Evolutionary conservation across 2,888 invertebrate species (phyloP).

Genomic region (Parnassius glacialis): DNA sequence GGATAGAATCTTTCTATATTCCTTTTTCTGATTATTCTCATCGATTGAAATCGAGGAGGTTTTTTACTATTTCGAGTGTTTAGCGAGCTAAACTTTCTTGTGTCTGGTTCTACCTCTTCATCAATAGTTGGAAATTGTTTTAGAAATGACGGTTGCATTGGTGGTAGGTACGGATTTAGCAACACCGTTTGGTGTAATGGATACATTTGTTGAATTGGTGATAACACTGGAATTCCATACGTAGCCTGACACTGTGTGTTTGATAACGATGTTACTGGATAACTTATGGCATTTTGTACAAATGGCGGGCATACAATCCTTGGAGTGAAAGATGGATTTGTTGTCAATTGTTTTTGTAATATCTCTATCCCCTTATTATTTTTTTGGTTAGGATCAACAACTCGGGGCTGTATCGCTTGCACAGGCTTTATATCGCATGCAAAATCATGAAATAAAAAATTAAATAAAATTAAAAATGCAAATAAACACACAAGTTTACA

Average conservation of each 20-base stretch:
- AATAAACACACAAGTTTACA: conserved; percentile 16
- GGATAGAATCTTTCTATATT: conserved; percentile 77
- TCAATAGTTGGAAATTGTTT: conserved; percentile 70
- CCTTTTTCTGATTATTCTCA: conserved; percentile 69
- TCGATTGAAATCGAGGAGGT: conserved; percentile 71
- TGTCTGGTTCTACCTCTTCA: conserved; percentile 59
- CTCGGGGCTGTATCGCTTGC: conserved; percentile 77
- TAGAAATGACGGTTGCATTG: conserved; percentile 65
- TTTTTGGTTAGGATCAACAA: conserved; percentile 68
- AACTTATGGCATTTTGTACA: conserved; percentile 60
- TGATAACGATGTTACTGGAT: conserved; percentile 47
- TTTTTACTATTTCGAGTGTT: conserved; percentile 64
- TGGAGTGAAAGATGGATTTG: conserved; percentile 74
- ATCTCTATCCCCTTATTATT: conserved; percentile 60
- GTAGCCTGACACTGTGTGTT: conserved; percentile 48
- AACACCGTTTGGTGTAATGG: conserved; percentile 70
- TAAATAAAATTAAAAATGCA: conserved; percentile 48
- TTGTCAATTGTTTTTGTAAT: conserved; percentile 71
- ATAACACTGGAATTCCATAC: conserved; percentile 66
- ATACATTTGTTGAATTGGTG: conserved; percentile 72
- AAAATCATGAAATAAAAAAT: conserved; percentile 49
- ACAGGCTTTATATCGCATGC: conserved; percentile 65
- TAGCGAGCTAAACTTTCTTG: conserved; percentile 69
- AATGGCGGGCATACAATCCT: conserved; percentile 73
- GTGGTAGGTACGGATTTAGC: conserved; percentile 66